Evolutionary conservation across 2,113 vertebrate species (phyloP), one percentile per base, ranked within the genome.

Genomic region (Corythoichthys intestinalis): DNA sequence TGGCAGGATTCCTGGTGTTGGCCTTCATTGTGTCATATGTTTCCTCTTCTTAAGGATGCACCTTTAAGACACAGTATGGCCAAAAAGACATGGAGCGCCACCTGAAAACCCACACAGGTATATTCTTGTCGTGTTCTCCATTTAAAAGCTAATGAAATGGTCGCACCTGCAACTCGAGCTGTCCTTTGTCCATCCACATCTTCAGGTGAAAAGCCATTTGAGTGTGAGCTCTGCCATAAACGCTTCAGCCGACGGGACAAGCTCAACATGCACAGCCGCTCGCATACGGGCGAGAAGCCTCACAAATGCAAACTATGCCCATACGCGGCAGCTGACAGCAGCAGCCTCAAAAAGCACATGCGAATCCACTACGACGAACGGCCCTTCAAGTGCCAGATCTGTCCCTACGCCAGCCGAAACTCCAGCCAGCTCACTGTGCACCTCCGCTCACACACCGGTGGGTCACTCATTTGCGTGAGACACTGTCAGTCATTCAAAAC

Each of bases 1-100:
- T 39, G 15, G 15, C 14, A 60, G 58, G 13, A 38, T 38, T 37
- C 1, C 1, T 17, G 10, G 34, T 8, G 11, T 11, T 15, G 4
- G 34, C 12, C 13, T 38, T 15, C 37, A 41, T 9, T 38, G 12
- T 58, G 35, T 37, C 38, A 67, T n/a, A 34, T 50, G 4, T 58
- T 72, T 44, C 14, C 12, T 14, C 79, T 50, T 9, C 79, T 72
- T 10, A 78, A 99, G 96, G 97, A 77, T 99, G 97, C 85, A 94
- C 94, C 37, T 99, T 99, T 87, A 98, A 97, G 91, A 99, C 97
- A 0, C 95, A 97, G 58, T 97, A 99, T 37, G 97, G 97, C 11
- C 95, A 96, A 90, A 99, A 99, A 91, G 97, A 99, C 78, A 96
- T 99, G 96, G 97, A 98, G 53, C 91, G 97, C 0, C 97, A 99